Conservation (phyloP, 2,888 invertebrate genomes). For the Nephrotoma guestfalica region DNA sequence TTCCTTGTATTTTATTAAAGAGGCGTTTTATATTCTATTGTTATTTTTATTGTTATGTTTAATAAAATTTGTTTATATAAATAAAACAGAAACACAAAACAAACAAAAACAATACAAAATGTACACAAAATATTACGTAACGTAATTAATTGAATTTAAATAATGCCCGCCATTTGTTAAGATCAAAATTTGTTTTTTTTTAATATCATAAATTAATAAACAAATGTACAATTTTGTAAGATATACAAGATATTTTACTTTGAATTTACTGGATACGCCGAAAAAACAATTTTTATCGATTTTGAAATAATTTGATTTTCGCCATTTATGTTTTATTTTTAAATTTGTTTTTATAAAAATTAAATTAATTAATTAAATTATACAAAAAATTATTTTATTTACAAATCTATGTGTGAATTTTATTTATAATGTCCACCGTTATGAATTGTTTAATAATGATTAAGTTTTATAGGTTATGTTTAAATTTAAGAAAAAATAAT, state of each 20-base stretch:
- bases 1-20: neutral
- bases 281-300: neutral
- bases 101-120: neutral
- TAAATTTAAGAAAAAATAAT: neutral
- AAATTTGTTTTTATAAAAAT: neutral
- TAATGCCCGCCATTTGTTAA: neutral
- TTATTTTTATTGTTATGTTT: neutral
- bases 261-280: neutral
- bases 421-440: neutral
- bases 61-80: neutral
- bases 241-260: neutral
- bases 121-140: neutral
- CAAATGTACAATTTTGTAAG: neutral
- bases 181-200: neutral
- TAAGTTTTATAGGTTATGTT: neutral
- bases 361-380: neutral
- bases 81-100: neutral
- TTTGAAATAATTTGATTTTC: neutral
- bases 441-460: neutral
- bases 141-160: neutral
- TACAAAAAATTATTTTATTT: neutral
- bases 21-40: conserved; percentile 6
- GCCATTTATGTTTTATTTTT: neutral
- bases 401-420: neutral
- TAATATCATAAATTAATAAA: neutral